Conservation (phyloP, 2,888 invertebrate species). For the Euzophera pinguis region DNA sequence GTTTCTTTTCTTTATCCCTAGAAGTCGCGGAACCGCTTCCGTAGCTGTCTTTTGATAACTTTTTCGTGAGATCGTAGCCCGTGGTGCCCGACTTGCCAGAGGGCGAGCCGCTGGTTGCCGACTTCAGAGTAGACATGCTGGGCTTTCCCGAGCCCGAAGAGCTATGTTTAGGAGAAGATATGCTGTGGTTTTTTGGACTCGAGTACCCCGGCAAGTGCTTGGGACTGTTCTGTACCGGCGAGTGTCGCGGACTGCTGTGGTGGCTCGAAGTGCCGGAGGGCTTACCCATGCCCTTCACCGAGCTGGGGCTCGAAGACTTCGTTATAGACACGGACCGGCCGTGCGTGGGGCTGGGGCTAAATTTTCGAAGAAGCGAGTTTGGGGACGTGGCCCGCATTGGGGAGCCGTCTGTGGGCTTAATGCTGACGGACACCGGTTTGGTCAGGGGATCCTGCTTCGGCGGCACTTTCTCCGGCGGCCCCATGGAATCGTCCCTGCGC, state of each 20-base stretch:
- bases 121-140: slow-evolving; percentile 92
- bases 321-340: slow-evolving; percentile 82
- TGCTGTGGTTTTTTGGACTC: slow-evolving; percentile 88
- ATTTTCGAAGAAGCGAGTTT: slow-evolving; percentile 83
- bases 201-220: slow-evolving; percentile 86
- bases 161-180: slow-evolving; percentile 89
- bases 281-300: slow-evolving; percentile 64
- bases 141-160: slow-evolving; percentile 90
- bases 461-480: slow-evolving; percentile 90
- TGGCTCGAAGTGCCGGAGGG: slow-evolving; percentile 74
- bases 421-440: slow-evolving; percentile 86
- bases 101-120: slow-evolving; percentile 85
- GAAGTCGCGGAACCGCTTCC: slow-evolving; percentile 59
- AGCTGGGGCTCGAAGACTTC: slow-evolving; percentile 77
- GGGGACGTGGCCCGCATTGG: slow-evolving; percentile 84
- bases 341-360: slow-evolving; percentile 86
- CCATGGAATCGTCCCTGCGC: slow-evolving; percentile 88
- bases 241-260: slow-evolving; percentile 86
- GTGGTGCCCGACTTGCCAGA: slow-evolving; percentile 80
- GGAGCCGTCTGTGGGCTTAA: slow-evolving; percentile 83
- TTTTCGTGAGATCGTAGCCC: slow-evolving; percentile 77
- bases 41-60: slow-evolving; percentile 73
- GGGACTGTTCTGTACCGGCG: slow-evolving; percentile 87
- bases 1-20: slow-evolving; percentile 79
- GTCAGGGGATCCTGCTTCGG: slow-evolving; percentile 85